Conservation (phyloP, 2,113 vertebrate genomes). For the Anhinga anhinga region DNA sequence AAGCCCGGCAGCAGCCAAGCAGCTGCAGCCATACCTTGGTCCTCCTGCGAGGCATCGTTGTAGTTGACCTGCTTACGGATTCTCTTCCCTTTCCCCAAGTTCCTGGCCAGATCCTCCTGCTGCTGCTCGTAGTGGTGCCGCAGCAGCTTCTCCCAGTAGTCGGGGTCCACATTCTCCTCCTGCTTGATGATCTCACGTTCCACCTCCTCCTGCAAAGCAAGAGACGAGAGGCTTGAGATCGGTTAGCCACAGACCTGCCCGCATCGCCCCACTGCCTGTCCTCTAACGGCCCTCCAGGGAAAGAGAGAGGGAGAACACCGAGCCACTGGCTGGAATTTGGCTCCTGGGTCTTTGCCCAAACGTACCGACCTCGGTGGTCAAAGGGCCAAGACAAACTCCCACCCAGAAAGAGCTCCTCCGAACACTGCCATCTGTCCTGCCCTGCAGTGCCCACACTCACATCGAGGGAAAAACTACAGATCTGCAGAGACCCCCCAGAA, state of each 20-base stretch:
- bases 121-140: conserved; percentile 98
- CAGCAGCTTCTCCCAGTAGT: conserved; percentile 98
- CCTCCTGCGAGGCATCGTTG: conserved; percentile 96
- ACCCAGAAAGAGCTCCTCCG: not conserved
- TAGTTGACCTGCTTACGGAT: conserved; percentile 99
- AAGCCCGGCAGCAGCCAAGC: accelerated
- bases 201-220: conserved; percentile 86
- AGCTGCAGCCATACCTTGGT: conserved; percentile 81
- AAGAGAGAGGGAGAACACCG: not conserved
- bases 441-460: not conserved
- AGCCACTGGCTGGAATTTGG: not conserved
- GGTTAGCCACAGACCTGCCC: not conserved
- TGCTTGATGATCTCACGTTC: conserved; percentile 98
- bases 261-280: not conserved
- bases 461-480: not conserved
- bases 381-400: not conserved
- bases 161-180: conserved; percentile 97
- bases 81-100: conserved; percentile 95
- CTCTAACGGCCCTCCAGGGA: not conserved
- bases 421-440: not conserved
- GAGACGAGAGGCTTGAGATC: accelerated
- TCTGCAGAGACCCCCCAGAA: not conserved
- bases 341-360: not conserved
- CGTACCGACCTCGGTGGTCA: accelerated
- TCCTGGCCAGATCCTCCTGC: conserved; percentile 95